Conservation (phyloP, 2,797 vertebrate genomes). For the Mormyrus proboscirostris region DNA sequence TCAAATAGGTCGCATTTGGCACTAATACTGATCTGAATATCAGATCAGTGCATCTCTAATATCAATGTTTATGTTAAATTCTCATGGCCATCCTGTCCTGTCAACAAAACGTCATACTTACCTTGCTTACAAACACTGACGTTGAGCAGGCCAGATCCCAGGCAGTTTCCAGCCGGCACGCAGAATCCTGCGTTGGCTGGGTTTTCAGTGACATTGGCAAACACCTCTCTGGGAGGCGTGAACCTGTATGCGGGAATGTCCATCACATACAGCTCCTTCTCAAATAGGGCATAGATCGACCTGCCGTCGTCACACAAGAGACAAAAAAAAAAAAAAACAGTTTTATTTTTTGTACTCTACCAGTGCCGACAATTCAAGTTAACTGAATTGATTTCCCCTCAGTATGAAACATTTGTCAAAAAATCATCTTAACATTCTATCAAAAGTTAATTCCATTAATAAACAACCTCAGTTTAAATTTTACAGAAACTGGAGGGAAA, state of each 20-base stretch:
- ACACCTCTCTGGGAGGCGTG: constrained; percentile 65
- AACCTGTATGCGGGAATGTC: constrained; percentile 78
- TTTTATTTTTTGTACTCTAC: neutral
- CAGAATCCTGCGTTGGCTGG: constrained; percentile 89
- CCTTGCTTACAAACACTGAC: constrained; percentile 82
- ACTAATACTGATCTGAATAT: neutral
- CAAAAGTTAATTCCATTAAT: neutral
- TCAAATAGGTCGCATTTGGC: neutral
- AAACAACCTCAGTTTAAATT: neutral
- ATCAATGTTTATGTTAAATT: neutral
- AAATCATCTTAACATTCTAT: neutral
- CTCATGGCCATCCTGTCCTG: neutral
- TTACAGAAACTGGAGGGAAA: neutral
- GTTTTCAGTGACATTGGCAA: constrained; percentile 72
- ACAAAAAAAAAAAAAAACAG: neutral
- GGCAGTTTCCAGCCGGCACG: constrained; percentile 74
- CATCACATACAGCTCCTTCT: constrained; percentile 65
- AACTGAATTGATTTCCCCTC: neutral
- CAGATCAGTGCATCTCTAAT: neutral
- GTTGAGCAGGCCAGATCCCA: constrained; percentile 79
- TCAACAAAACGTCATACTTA: constrained; percentile 37
- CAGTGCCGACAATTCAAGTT: neutral
- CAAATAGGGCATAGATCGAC: constrained; percentile 77
- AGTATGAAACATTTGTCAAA: neutral
- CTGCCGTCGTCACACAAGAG: constrained; percentile 48